These are phyloP conservation scores for Lates calcarifer DNA, from an alignment of 2,113 vertebrate species.

Conservation along the genomic window DNA sequence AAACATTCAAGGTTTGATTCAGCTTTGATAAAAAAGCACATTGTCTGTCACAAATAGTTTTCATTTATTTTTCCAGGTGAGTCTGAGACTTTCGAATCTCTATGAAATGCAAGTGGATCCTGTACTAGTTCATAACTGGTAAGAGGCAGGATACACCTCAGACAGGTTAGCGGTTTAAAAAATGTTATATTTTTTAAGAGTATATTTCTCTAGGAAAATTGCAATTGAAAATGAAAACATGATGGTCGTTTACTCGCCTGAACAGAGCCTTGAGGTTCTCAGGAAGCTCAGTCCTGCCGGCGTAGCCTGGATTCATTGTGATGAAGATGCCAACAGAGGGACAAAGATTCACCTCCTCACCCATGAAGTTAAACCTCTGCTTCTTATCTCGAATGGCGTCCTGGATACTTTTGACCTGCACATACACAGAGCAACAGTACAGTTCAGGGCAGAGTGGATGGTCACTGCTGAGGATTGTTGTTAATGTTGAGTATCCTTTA, in stretches of 20 bases:
- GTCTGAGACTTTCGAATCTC: not conserved
- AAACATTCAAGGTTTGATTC: too few species aligned
- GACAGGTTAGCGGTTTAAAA: not conserved
- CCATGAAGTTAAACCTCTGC: slow-evolving; percentile 93
- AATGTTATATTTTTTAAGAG: too few species aligned
- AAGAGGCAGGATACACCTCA: not conserved
- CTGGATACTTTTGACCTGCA: slow-evolving; percentile 96
- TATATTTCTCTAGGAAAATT: too few species aligned
- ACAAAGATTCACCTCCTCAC: slow-evolving; percentile 92
- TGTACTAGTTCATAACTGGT: not conserved
- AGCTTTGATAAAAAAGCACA: too few species aligned
- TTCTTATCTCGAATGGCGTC: slow-evolving; percentile 96
- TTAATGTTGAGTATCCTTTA: too few species aligned
- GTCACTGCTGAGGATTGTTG: not conserved
- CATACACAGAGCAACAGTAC: not conserved
- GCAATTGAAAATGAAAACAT: too few species aligned
- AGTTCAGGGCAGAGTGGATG: not conserved
- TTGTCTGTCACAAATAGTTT: too few species aligned
- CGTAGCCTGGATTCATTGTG: slow-evolving; percentile 98
- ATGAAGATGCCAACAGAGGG: slow-evolving; percentile 97
- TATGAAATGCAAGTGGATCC: not conserved
- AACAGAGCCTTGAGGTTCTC: slow-evolving; percentile 98
- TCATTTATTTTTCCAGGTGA: not conserved
- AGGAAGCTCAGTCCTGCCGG: slow-evolving; percentile 94
- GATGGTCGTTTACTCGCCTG: slow-evolving; percentile 66